These are phyloP conservation scores for Formica selysi DNA, from an alignment of 1,140 invertebrate genomes.

Conservation along the genomic window DNA sequence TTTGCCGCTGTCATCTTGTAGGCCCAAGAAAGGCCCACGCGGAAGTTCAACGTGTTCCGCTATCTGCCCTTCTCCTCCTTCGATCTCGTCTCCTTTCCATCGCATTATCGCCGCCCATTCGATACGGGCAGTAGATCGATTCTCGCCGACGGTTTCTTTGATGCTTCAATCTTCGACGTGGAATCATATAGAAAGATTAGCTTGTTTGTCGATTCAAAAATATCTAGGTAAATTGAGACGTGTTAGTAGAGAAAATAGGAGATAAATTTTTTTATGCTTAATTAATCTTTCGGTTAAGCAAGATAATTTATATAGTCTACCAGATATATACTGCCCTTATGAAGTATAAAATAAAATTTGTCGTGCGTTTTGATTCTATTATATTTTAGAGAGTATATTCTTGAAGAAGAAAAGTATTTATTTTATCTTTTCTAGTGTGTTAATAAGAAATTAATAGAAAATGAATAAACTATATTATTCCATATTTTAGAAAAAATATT, in stretches of 20 bases:
- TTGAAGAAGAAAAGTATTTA: slow-evolving; percentile 4
- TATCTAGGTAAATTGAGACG: slow-evolving; percentile 42
- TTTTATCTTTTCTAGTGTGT: background rate
- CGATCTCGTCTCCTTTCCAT: slow-evolving; percentile 35
- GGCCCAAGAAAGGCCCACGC: slow-evolving; percentile 75
- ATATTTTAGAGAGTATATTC: background rate
- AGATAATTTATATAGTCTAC: slow-evolving; percentile 27
- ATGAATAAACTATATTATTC: background rate
- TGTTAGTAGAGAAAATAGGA: slow-evolving; percentile 19
- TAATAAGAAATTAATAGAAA: background rate
- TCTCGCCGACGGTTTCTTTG: slow-evolving; percentile 58
- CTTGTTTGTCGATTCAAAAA: slow-evolving; percentile 10
- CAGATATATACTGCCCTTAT: background rate
- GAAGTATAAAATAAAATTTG: background rate
- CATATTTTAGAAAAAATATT: background rate
- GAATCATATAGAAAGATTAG: slow-evolving; percentile 2
- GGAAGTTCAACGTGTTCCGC: slow-evolving; percentile 73
- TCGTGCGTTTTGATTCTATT: background rate
- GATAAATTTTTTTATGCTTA: slow-evolving; percentile 35
- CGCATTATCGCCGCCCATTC: slow-evolving; percentile 68
- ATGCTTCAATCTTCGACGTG: slow-evolving; percentile 62
- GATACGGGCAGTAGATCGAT: slow-evolving; percentile 65
- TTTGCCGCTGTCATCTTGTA: slow-evolving; percentile 70
- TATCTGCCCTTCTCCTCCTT: slow-evolving; percentile 30
- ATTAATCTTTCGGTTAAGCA: background rate